Evolutionary conservation across 2,888 invertebrate species (phyloP).

Genomic region (Eremobia ochroleuca): DNA sequence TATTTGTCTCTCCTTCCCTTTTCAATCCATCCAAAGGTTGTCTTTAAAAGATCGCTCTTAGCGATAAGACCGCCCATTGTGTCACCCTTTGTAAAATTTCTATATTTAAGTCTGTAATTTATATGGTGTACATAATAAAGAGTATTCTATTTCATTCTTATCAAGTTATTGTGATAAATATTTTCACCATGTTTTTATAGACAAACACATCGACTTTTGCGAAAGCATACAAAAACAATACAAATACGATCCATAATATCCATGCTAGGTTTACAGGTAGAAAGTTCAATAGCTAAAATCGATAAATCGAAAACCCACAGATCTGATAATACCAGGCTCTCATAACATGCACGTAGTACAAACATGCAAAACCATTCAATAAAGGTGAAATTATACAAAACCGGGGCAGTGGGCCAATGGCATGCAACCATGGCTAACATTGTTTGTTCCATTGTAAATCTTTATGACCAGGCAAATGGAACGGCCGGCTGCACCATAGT

Average conservation of each 20-base stretch:
- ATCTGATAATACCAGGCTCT: constrained; percentile 42
- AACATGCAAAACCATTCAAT: constrained; percentile 60
- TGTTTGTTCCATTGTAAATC: constrained; percentile 64
- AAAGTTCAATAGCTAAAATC: constrained; percentile 34
- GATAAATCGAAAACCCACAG: constrained; percentile 20
- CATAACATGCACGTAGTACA: constrained; percentile 44
- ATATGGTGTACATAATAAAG: no score
- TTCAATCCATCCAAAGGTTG: no score
- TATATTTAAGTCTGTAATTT: no score
- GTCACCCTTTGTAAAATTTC: no score
- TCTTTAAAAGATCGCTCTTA: no score
- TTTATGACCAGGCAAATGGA: constrained; percentile 52
- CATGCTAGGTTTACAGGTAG: not conserved
- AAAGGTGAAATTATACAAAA: constrained; percentile 61
- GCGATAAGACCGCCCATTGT: no score
- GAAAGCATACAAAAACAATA: not conserved
- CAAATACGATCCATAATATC: not conserved
- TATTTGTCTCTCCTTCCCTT: no score
- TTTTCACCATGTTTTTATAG: not conserved
- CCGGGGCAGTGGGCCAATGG: constrained; percentile 56
- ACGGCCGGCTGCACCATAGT: constrained; percentile 49
- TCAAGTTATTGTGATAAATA: not conserved
- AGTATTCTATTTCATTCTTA: no score
- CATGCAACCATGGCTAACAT: constrained; percentile 59
- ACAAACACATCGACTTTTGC: constrained; percentile 4